A percentile compares a stretch with the other conserved stretches of the same genome.
phyloP scores from a whole-genome alignment of 2,113 vertebrate species.

The Perognathus longimembris region DNA sequence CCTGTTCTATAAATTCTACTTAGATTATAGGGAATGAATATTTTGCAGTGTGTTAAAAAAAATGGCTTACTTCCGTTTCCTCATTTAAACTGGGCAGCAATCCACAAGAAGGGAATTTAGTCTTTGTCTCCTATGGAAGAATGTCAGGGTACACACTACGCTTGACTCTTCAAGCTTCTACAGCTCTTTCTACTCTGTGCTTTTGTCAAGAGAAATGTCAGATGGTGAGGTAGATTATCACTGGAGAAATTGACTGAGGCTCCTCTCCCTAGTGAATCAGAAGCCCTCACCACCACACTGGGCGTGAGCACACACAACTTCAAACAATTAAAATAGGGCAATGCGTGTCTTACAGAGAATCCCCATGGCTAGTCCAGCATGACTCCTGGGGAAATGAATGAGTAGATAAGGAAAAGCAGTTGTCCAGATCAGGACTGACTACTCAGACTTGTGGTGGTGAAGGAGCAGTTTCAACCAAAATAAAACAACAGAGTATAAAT shows the following conservation, averaged over 20 bases:
- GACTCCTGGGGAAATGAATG: too few species aligned
- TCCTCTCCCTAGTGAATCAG: background rate
- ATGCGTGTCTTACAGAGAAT: background rate
- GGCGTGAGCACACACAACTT: background rate
- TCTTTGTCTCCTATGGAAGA: background rate
- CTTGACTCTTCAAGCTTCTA: background rate
- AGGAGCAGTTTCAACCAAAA: background rate
- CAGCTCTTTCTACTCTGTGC: background rate
- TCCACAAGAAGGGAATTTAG: background rate
- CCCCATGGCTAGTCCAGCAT: background rate
- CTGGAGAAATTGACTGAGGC: background rate
- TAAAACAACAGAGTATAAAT: conserved; percentile 35
- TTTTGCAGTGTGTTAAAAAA: background rate
- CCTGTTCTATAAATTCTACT: background rate
- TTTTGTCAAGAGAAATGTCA: conserved; percentile 1
- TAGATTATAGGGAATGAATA: background rate
- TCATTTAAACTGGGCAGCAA: background rate
- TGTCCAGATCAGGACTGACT: background rate
- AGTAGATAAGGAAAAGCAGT: background rate
- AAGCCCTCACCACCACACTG: background rate
- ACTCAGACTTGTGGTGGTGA: background rate
- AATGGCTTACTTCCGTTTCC: background rate
- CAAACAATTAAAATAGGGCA: background rate
- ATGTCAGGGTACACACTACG: background rate
- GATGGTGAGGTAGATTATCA: background rate